Conservation (phyloP, 2,113 vertebrate species). For the Ochotona princeps region DNA sequence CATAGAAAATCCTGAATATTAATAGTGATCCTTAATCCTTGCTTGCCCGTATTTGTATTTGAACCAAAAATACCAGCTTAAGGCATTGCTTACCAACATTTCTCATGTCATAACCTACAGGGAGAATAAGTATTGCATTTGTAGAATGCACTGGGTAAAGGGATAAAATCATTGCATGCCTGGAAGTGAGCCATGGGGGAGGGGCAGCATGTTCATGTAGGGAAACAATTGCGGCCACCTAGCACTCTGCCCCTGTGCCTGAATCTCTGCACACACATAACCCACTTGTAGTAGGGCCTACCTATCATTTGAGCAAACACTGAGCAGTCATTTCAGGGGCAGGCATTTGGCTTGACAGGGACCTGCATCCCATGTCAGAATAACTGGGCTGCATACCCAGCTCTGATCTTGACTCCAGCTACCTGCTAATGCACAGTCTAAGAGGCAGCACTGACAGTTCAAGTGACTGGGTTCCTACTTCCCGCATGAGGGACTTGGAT, state of each 20-base stretch:
- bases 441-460: too few relatives aligned
- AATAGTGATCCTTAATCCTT: conserved; percentile 37
- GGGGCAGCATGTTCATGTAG: too few relatives aligned
- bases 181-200: background rate
- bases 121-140: background rate
- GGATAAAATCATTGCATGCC: background rate
- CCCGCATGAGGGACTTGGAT: too few relatives aligned
- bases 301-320: background rate
- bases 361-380: too few relatives aligned
- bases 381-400: too few relatives aligned
- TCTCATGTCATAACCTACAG: background rate
- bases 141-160: background rate
- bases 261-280: background rate
- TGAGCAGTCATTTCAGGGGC: conserved; percentile 20
- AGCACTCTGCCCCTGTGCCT: background rate
- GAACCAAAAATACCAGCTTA: conserved; percentile 17
- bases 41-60: conserved; percentile 42
- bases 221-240: background rate
- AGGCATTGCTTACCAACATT: background rate
- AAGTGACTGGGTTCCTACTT: too few relatives aligned
- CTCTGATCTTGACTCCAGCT: too few relatives aligned
- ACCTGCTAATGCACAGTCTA: too few relatives aligned
- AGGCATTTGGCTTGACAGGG: too few relatives aligned
- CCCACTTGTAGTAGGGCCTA: background rate
- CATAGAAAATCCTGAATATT: conserved; percentile 38